Conservation (phyloP, 2,888 invertebrate genomes). For the Exephanes ischioxanthus region DNA sequence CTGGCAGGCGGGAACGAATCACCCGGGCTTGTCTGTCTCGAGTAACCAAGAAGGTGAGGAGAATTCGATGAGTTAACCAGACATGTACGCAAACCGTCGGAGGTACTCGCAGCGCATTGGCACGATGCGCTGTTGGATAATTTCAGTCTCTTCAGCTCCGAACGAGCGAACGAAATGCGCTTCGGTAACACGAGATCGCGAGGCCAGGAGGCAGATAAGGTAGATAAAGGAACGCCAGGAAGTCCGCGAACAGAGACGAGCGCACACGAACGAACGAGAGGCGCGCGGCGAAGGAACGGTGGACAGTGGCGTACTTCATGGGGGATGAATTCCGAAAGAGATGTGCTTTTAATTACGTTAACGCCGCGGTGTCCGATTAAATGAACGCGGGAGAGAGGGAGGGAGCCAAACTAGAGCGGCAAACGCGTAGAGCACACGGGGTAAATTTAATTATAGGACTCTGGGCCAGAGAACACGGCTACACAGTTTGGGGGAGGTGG, state of each 20-base stretch:
- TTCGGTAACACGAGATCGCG: not conserved
- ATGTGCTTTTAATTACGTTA: conserved; percentile 83
- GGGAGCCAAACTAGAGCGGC: conserved; percentile 74
- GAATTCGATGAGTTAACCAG: conserved; percentile 25
- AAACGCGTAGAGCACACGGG: conserved; percentile 71
- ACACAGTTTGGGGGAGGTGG: conserved; percentile 52
- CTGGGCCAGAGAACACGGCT: conserved; percentile 71
- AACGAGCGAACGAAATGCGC: not conserved
- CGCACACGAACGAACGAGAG: conserved; percentile 37
- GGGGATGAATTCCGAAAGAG: conserved; percentile 80
- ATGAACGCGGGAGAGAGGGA: conserved; percentile 75
- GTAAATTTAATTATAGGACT: conserved; percentile 83
- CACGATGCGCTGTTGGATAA: conserved; percentile 6
- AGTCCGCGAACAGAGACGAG: conserved; percentile 46
- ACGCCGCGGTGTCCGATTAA: conserved; percentile 81
- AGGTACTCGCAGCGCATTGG: not conserved
- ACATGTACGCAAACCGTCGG: not conserved
- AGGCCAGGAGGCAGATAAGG: not conserved
- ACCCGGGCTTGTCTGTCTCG: conserved; percentile 41
- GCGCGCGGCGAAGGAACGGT: conserved; percentile 54
- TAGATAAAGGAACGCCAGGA: not conserved
- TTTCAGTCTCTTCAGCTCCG: conserved; percentile 24
- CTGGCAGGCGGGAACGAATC: conserved; percentile 27
- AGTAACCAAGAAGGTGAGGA: conserved; percentile 26
- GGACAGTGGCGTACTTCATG: conserved; percentile 51